Percentiles rank a stretch among this genome's conserved stretches.
phyloP scores from a whole-genome alignment of 2,113 vertebrate genomes.

The Burhinus oedicnemus region DNA sequence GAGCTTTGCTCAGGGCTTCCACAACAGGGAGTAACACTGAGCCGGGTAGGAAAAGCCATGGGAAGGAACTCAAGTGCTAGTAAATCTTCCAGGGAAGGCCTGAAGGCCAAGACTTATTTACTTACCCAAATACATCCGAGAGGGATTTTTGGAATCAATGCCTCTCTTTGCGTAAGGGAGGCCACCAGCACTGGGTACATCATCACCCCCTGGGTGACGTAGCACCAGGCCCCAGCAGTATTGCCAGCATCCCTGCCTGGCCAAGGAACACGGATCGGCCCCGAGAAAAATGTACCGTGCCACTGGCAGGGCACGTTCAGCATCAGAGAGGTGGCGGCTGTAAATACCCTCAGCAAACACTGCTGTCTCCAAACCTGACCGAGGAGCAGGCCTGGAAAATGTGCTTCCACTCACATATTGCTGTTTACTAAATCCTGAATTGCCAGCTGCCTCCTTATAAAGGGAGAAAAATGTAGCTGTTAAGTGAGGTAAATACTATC shows the following conservation, averaged over 20 bases:
- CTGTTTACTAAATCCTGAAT: neutral
- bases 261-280: neutral
- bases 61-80: neutral
- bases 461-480: neutral
- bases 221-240: neutral
- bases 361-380: neutral
- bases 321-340: neutral
- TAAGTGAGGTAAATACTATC: neutral
- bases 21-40: neutral
- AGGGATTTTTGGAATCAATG: neutral
- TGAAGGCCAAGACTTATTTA: neutral
- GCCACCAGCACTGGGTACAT: neutral
- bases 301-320: neutral
- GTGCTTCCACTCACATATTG: neutral
- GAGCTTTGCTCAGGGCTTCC: neutral
- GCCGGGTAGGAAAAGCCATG: neutral
- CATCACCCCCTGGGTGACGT: neutral
- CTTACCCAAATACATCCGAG: neutral
- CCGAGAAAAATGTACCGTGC: neutral
- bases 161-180: fast-evolving
- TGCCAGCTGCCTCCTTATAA: neutral
- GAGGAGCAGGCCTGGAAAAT: neutral
- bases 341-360: neutral
- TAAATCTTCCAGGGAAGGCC: neutral
- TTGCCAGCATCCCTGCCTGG: neutral